phyloP scores from a whole-genome alignment of 2,888 invertebrate genomes.

The Drosophila kokeensis region DNA sequence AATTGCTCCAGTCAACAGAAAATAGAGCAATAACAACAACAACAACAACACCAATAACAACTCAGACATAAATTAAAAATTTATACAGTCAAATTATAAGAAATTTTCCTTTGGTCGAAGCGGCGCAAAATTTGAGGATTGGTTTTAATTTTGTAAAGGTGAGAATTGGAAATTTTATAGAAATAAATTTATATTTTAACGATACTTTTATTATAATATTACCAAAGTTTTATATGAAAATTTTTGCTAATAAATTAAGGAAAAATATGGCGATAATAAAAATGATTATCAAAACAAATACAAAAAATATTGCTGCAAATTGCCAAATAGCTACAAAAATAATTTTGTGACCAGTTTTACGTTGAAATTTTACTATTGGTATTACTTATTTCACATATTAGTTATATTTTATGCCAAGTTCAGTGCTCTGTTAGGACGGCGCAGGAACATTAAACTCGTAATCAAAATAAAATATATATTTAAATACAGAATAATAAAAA shows the following conservation, averaged over 20 bases:
- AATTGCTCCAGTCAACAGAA: constrained; percentile 78
- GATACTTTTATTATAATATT: not conserved
- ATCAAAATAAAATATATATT: constrained; percentile 11
- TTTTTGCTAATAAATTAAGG: not conserved
- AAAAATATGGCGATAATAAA: not conserved
- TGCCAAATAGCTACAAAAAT: not conserved
- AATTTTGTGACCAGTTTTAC: not conserved
- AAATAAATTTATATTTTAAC: not conserved
- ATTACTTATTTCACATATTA: not conserved
- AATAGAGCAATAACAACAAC: constrained; percentile 38
- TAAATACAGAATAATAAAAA: not conserved
- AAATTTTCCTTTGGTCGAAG: constrained; percentile 72
- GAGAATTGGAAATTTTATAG: constrained; percentile 22
- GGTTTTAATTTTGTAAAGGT: constrained; percentile 15
- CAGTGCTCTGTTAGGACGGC: not conserved
- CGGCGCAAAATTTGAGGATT: constrained; percentile 14
- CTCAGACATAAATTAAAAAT: constrained; percentile 69
- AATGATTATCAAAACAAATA: not conserved
- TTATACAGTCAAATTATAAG: constrained; percentile 51
- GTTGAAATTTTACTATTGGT: not conserved
- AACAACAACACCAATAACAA: constrained; percentile 23
- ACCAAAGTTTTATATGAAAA: not conserved
- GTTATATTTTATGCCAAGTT: not conserved
- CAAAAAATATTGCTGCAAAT: not conserved
- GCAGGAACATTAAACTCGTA: constrained; percentile 15